Percentiles rank a stretch among this genome's conserved stretches.
Evolutionary conservation across 1,140 invertebrate genomes (phyloP).

Genomic region (Cecropterus lyciades): DNA sequence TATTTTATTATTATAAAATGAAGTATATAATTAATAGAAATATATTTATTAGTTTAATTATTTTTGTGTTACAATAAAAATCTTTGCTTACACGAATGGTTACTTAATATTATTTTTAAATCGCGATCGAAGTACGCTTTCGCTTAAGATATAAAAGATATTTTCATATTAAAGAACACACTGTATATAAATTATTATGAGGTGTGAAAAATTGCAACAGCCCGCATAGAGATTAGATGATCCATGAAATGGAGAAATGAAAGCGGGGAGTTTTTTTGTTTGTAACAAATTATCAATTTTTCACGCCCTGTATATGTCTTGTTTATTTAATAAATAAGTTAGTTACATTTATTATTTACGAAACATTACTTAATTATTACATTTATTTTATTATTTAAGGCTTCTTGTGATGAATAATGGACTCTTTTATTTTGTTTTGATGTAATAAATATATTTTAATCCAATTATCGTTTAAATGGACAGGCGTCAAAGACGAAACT

Average conservation of each 20-base stretch:
- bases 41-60: too few species aligned
- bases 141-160: conserved; percentile 38
- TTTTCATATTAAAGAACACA: conserved; percentile 47
- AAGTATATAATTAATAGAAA: too few species aligned
- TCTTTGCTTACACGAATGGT: conserved; percentile 17
- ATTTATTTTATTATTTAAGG: conserved; percentile 32
- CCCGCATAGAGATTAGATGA: conserved; percentile 45
- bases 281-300: conserved; percentile 49
- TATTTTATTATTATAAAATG: too few species aligned
- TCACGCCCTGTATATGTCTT: conserved; percentile 65
- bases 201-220: conserved; percentile 66
- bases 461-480: conserved; percentile 3
- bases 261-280: conserved; percentile 18
- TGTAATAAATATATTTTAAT: conserved; percentile 30
- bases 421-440: conserved; percentile 25
- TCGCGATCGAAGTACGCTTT: conserved; percentile 42
- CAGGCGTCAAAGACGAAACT: background rate
- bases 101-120: conserved; percentile 28
- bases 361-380: conserved; percentile 47
- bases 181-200: conserved; percentile 67
- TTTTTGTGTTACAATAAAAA: background rate
- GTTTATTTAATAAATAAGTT: conserved; percentile 44
- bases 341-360: conserved; percentile 42
- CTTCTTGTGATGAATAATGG: conserved; percentile 34
- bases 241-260: conserved; percentile 59